Percentiles rank a stretch among this genome's conserved stretches.
Conservation (phyloP, 2,113 vertebrate genomes). For the Lophura nycthemera region DNA sequence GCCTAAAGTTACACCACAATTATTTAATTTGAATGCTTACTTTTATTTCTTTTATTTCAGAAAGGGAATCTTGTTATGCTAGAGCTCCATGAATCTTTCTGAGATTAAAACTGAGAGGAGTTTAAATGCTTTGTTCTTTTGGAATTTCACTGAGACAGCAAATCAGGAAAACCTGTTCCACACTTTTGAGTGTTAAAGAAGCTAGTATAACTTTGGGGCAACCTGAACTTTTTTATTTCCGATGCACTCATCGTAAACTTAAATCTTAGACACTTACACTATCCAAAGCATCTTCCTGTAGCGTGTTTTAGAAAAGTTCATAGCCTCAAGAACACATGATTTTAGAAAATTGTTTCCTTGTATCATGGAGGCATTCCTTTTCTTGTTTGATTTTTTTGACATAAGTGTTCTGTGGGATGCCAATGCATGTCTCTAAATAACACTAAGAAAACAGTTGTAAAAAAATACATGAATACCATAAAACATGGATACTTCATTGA, state of each 20-base stretch:
- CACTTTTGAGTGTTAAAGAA: background rate
- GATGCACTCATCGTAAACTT: background rate
- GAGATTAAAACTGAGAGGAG: background rate
- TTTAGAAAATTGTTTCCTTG: background rate
- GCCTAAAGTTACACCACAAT: background rate
- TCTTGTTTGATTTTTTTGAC: background rate
- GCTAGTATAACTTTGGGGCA: background rate
- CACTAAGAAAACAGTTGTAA: background rate
- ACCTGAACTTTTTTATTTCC: background rate
- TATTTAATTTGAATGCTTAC: background rate
- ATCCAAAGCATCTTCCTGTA: background rate
- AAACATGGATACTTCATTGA: background rate
- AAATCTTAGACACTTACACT: background rate
- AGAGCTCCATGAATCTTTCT: background rate
- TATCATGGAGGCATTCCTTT: background rate
- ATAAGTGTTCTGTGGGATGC: background rate
- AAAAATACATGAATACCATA: background rate
- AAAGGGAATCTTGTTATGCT: background rate
- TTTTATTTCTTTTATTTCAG: background rate
- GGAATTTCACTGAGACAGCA: background rate
- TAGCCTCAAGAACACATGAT: background rate
- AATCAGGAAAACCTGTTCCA: background rate
- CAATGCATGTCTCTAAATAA: background rate
- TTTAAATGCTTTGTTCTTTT: background rate
- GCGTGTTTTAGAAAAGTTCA: background rate